A percentile compares a stretch with the other conserved stretches of the same genome.
phyloP scores from a whole-genome alignment of 2,797 vertebrate genomes.

The Onychomys torridus region DNA sequence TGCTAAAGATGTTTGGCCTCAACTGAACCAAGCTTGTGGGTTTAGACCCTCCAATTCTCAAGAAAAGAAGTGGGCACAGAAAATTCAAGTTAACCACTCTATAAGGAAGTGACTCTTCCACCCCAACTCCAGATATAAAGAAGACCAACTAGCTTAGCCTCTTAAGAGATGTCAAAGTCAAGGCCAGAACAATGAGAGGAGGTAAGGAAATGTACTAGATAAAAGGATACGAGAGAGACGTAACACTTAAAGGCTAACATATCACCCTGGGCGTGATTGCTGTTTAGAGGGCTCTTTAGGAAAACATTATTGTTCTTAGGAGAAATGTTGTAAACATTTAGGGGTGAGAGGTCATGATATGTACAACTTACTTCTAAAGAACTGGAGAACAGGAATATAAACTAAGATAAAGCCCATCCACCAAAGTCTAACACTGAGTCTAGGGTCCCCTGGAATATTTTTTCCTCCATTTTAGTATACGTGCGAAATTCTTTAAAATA shows the following conservation, averaged over 20 bases:
- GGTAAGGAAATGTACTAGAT: neutral
- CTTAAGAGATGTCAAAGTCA: slow-evolving; percentile 22
- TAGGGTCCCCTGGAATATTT: neutral
- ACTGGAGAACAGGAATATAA: neutral
- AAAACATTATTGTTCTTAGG: slow-evolving; percentile 16
- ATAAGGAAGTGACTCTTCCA: neutral
- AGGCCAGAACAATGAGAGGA: neutral
- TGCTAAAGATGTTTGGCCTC: slow-evolving; percentile 58
- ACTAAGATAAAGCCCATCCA: slow-evolving; percentile 33
- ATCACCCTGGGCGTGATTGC: neutral
- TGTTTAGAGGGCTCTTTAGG: neutral
- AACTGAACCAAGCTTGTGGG: neutral
- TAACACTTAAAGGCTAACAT: neutral
- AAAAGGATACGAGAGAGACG: slow-evolving; percentile 14
- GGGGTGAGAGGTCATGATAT: neutral
- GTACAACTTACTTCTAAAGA: slow-evolving; percentile 30
- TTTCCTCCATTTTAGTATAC: neutral
- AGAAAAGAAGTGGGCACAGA: slow-evolving; percentile 1
- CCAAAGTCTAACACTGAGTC: neutral
- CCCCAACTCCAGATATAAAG: neutral
- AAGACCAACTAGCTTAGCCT: neutral
- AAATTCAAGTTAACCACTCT: slow-evolving; percentile 12
- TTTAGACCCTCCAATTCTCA: slow-evolving; percentile 19
- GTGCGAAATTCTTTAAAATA: slow-evolving; percentile 36
- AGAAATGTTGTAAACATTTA: neutral